phyloP scores from a whole-genome alignment of 2,888 invertebrate species.

The Lissocephala sabroskyi region DNA sequence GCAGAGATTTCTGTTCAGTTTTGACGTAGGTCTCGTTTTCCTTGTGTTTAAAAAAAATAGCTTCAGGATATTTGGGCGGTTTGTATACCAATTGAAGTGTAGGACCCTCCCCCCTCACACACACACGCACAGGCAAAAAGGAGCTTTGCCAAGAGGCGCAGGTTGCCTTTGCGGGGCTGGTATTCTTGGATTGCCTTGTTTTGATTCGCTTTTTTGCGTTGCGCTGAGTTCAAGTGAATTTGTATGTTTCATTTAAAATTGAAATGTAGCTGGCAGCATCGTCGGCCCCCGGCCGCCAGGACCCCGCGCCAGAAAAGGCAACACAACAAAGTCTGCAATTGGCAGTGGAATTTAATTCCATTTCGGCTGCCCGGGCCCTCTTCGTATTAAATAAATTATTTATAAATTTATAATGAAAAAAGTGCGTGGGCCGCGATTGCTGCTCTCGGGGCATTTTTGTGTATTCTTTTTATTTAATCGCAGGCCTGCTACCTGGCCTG shows the following conservation, averaged over 20 bases:
- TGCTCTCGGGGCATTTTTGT: too few species aligned
- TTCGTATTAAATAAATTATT: conserved; percentile 43
- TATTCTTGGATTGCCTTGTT: too few species aligned
- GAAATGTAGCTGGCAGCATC: conserved; percentile 42
- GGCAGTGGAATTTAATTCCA: conserved; percentile 41
- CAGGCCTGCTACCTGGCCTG: background rate
- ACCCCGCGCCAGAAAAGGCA: background rate
- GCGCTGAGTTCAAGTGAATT: conserved; percentile 29
- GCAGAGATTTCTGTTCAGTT: too few species aligned
- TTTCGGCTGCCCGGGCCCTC: background rate
- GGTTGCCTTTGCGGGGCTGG: too few species aligned
- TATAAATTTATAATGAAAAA: conserved; percentile 50
- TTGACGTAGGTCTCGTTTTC: too few species aligned
- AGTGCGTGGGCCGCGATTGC: conserved; percentile 18
- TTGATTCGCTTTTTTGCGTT: conserved; percentile 24
- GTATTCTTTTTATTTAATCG: too few species aligned
- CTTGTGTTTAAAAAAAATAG: too few species aligned
- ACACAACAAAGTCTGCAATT: conserved; percentile 37
- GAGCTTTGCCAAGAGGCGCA: too few species aligned
- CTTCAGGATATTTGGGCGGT: too few species aligned
- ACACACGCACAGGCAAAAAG: too few species aligned
- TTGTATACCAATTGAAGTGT: too few species aligned
- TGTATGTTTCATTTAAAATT: conserved; percentile 49
- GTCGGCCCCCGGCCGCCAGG: background rate
- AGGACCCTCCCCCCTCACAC: too few species aligned